Evolutionary conservation across 1,140 invertebrate species (phyloP), one percentile per base, ranked within the genome.

Genomic region (Orius laevigatus): DNA sequence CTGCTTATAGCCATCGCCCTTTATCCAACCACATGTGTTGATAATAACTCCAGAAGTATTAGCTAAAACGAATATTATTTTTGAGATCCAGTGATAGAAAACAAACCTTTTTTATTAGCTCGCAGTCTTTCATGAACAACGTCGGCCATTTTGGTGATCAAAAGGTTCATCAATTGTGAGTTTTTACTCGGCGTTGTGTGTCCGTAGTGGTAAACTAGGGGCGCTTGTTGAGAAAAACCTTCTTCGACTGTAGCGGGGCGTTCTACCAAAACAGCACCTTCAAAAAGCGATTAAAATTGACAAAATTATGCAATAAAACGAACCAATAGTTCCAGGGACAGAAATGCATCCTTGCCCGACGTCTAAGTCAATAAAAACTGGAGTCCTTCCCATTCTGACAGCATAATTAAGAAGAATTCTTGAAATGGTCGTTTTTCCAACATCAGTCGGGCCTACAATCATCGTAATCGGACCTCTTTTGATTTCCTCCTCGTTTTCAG

Each of bases 11-110:
- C 89, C 91, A 5, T 78, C 80, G 1, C 77, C 84, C 68, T 93
- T 91, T 0, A 97, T 79, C 92, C 92, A 98, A 1, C 94, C 94
- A 60, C 91, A 94, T 0, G 95, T 98, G 62, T 99, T 98, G 44
- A 99, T 93, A 32, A 99, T 80, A 1, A 90, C 83, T n/a, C 95
- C 95, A 20, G 91, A 94, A 36, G 72, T 71, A 61, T 82, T 81
- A 0, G 82, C 84, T 84, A 60, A 9, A 63, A 65, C 36, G 36
- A 38, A 4, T n/a, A 39, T 11, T 16, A 16, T 48, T 10, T 40
- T 53, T 31, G 6, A 45, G 25, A 40, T 42, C 19, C 19, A 46
- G 40, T 44, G 44, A 53, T 14, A 31, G 53, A 33, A 18, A 49
- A 34, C n/a, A 12, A 14, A 84, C 81, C 79, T 70, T 86, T 88